These are phyloP conservation scores for Ormyrus labotus DNA, from an alignment of 2,888 invertebrate genomes.

Conservation along the genomic window DNA sequence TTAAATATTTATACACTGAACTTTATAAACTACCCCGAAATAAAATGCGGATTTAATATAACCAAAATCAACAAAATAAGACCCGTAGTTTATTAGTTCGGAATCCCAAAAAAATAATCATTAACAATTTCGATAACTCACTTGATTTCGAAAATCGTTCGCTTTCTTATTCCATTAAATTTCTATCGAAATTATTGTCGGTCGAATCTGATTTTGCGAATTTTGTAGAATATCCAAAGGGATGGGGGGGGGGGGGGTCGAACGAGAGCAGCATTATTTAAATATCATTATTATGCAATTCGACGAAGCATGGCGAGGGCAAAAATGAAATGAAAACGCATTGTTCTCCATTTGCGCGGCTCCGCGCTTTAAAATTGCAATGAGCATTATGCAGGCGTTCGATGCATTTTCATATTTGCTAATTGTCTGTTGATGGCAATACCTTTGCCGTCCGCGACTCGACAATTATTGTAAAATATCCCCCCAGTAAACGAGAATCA, in stretches of 20 bases:
- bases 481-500: slow-evolving; percentile 1
- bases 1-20: too few relatives aligned
- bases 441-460: slow-evolving; percentile 6
- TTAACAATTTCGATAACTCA: too few relatives aligned
- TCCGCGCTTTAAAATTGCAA: slow-evolving; percentile 59
- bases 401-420: slow-evolving; percentile 58
- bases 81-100: too few relatives aligned
- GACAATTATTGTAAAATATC: slow-evolving; percentile 39
- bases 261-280: slow-evolving; percentile 55
- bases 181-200: slow-evolving; percentile 19
- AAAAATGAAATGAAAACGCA: slow-evolving; percentile 61
- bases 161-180: background rate
- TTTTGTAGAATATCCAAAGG: slow-evolving; percentile 14
- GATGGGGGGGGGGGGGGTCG: too few relatives aligned
- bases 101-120: too few relatives aligned
- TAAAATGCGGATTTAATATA: too few relatives aligned
- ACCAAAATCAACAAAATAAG: too few relatives aligned
- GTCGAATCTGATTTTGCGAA: slow-evolving; percentile 26
- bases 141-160: background rate
- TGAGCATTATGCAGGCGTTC: slow-evolving; percentile 49
- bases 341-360: slow-evolving; percentile 54
- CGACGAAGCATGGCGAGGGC: slow-evolving; percentile 16
- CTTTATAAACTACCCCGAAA: too few relatives aligned
- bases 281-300: slow-evolving; percentile 61
- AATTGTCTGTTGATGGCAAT: slow-evolving; percentile 38